Percentiles rank a stretch among this genome's conserved stretches.
These are phyloP conservation scores for Nemopilema nomurai DNA, from an alignment of 30 jellyfish, hydroid and myxozoan genomes.

Conservation along the genomic window DNA sequence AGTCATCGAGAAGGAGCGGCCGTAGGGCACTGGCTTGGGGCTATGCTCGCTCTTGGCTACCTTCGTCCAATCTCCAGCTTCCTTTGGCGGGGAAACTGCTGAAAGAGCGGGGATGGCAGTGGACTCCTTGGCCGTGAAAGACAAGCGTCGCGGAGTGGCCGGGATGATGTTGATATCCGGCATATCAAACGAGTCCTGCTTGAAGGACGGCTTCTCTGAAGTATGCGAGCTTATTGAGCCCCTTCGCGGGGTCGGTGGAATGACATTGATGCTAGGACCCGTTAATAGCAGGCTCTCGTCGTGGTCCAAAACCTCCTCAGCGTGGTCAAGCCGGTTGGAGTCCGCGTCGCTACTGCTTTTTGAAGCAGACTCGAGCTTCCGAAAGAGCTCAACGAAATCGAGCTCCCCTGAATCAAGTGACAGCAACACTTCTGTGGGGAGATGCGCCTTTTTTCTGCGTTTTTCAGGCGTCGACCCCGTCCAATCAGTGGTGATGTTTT, in stretches of 20 bases:
- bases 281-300: background rate
- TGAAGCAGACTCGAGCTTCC: conserved; percentile 51
- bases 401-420: conserved; percentile 37
- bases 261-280: conserved; percentile 35
- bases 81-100: background rate
- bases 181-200: conserved; percentile 1
- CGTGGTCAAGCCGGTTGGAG: background rate
- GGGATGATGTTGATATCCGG: conserved; percentile 45
- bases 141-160: conserved; percentile 46
- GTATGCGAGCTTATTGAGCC: conserved; percentile 16
- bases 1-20: conserved; percentile 16
- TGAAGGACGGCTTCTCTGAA: background rate
- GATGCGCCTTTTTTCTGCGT: background rate
- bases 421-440: background rate
- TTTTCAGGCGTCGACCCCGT: background rate
- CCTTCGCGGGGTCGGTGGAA: conserved; percentile 67
- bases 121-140: background rate
- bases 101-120: background rate
- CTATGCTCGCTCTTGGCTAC: background rate
- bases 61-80: background rate
- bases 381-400: conserved; percentile 46
- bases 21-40: background rate
- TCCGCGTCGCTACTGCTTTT: conserved; percentile 16
- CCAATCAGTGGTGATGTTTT: background rate
- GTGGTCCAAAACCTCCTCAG: background rate